Percentiles rank a stretch among this genome's conserved stretches.
These are phyloP conservation scores for Vireo altiloquus DNA, from an alignment of 2,113 vertebrate species.

Conservation along the genomic window DNA sequence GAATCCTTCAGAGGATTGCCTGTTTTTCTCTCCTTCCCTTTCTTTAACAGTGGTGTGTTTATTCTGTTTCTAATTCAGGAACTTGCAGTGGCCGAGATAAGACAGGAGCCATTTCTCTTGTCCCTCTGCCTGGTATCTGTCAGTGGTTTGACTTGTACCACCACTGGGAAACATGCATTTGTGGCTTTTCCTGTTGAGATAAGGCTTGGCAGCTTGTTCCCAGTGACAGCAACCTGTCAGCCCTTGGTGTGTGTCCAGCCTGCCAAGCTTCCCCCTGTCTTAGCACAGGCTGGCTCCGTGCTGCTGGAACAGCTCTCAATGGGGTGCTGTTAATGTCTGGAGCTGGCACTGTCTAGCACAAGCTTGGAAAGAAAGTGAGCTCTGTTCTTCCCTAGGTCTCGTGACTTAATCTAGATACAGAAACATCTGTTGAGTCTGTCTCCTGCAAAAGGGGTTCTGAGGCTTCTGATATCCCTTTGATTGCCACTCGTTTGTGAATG, in stretches of 20 bases:
- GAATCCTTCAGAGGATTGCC: background rate
- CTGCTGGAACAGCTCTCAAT: background rate
- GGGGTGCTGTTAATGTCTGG: constrained; percentile 5
- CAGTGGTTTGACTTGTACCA: background rate
- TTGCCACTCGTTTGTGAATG: background rate
- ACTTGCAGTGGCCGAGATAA: background rate
- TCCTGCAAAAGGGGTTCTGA: background rate
- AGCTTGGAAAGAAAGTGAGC: background rate
- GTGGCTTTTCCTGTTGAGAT: constrained; percentile 13
- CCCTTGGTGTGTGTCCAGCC: background rate
- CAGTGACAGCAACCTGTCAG: constrained; percentile 5
- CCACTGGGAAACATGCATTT: background rate
- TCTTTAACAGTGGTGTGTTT: background rate
- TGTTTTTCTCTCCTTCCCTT: background rate
- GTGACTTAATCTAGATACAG: background rate
- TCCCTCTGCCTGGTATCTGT: background rate
- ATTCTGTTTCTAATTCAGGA: constrained; percentile 31
- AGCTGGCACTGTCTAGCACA: constrained; percentile 30
- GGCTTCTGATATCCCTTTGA: background rate
- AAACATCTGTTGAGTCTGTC: background rate
- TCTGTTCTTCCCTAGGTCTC: background rate
- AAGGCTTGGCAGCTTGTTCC: constrained; percentile 8
- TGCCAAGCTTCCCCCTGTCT: background rate
- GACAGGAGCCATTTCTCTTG: background rate
- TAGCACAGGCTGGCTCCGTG: background rate